Evolutionary conservation across 2,113 vertebrate genomes (phyloP).

Genomic region (Phasianus colchicus): DNA sequence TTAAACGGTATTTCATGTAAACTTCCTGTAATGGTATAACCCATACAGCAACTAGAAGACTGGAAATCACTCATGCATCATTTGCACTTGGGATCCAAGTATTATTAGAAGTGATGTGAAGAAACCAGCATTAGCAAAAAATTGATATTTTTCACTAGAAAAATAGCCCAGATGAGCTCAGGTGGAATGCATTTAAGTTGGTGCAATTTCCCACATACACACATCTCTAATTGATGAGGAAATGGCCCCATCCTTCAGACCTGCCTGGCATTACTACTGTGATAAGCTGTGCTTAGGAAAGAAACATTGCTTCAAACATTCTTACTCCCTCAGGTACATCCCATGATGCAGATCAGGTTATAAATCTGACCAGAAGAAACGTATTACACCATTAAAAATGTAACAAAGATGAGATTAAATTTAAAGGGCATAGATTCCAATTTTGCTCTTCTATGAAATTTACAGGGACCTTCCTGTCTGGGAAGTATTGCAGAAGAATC

Average conservation of each 20-base stretch:
- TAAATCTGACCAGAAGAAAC: neutral
- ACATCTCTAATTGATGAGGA: conserved; percentile 19
- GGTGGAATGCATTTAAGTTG: neutral
- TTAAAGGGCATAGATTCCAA: neutral
- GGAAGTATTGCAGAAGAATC: neutral
- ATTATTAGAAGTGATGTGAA: neutral
- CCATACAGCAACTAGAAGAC: neutral
- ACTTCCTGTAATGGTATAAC: neutral
- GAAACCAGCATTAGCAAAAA: neutral
- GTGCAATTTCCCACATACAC: neutral
- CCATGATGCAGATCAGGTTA: neutral
- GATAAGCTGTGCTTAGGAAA: conserved; percentile 4
- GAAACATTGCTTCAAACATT: conserved; percentile 32
- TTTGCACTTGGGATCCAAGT: neutral
- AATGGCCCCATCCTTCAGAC: conserved; percentile 44
- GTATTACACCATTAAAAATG: neutral
- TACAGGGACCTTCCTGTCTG: neutral
- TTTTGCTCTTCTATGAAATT: neutral
- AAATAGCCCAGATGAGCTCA: conserved; percentile 23
- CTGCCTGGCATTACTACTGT: conserved; percentile 11
- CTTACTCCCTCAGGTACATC: neutral
- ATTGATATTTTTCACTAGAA: neutral
- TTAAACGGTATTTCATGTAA: neutral
- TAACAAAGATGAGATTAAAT: neutral
- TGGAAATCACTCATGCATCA: neutral